Evolutionary conservation across 2,113 vertebrate species (phyloP), one percentile per base, ranked within the genome.

Genomic region (Castor canadensis): DNA sequence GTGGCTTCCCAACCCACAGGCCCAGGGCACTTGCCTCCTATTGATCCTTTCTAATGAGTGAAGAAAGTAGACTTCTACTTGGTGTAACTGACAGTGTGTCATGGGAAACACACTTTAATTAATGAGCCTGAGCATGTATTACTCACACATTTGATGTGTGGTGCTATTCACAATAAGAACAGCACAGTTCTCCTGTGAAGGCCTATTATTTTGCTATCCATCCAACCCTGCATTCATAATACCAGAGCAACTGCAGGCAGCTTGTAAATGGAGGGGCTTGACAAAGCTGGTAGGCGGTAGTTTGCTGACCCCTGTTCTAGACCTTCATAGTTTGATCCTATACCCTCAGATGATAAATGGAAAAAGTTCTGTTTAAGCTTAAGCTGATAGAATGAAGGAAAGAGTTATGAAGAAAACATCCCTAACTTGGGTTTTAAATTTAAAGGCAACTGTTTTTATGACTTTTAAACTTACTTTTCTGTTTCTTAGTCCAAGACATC

Each of bases 401-500:
- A 81, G 71, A 47, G 6, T 93, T 87, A 67, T 64, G 15, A 93
- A 76, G 52, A 80, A 89, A 91, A 40, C n/a, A 40, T 75, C 58
- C 81, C 4, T 12, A 87, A 49, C 12, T 97, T 93, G 80, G 26
- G 56, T 84, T 92, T 9, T 92, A 92, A 94, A 95, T 45, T 90
- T 94, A 82, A 80, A 73, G 24, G 24, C 60, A 79, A 47, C 43
- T 73, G 3, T 90, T 90, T 97, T 91, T 94, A 86, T 64, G 81
- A 56, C 47, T 9, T 97, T 98, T 96, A 58, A 96, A 98, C 83
- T 82, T 81, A 64, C 38, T 97, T 96, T 95, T 98, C 73, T 97
- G 40, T 97, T 98, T 97, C 95, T 40, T 97, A 40, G 99, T 97
- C 99, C 92, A 99, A 99, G 79, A 88, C 98, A 73, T 98, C 98